These are phyloP conservation scores for Eupithecia centaureata DNA, from an alignment of 2,888 invertebrate genomes.

Conservation along the genomic window DNA sequence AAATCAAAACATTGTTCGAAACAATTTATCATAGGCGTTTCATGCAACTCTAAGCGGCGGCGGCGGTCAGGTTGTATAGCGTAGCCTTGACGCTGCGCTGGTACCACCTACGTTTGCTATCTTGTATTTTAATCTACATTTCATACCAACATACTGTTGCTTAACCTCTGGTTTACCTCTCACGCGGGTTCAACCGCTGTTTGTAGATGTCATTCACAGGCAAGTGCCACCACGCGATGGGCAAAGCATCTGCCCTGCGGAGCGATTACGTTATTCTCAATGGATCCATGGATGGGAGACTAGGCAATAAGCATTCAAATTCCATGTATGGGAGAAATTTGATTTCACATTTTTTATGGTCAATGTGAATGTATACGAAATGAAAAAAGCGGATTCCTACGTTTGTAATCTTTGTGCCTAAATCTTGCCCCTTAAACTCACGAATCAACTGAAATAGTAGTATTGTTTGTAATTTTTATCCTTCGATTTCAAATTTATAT, in stretches of 20 bases:
- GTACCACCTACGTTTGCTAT: not conserved
- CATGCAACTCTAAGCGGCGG: not conserved
- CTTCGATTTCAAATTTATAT: no score
- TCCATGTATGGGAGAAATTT: no score
- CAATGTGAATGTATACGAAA: no score
- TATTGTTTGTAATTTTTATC: no score
- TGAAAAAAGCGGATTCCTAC: no score
- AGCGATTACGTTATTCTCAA: no score
- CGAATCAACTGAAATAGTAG: no score
- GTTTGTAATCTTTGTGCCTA: no score
- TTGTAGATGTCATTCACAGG: conserved; percentile 80
- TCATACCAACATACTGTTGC: conserved; percentile 15
- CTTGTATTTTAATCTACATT: not conserved
- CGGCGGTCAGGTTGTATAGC: not conserved
- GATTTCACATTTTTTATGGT: no score
- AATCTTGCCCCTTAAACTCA: no score
- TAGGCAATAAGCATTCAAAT: no score
- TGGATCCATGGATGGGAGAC: no score
- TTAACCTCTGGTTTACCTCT: conserved; percentile 23
- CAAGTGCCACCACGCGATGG: conserved; percentile 69
- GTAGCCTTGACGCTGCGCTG: not conserved
- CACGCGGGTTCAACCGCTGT: conserved; percentile 63
- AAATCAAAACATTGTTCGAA: not conserved
- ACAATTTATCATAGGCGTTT: not conserved
- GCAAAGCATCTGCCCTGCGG: conserved; percentile 64